These are phyloP conservation scores for Lipophrys pholis DNA, from an alignment of 2,113 vertebrate genomes.

Conservation along the genomic window DNA sequence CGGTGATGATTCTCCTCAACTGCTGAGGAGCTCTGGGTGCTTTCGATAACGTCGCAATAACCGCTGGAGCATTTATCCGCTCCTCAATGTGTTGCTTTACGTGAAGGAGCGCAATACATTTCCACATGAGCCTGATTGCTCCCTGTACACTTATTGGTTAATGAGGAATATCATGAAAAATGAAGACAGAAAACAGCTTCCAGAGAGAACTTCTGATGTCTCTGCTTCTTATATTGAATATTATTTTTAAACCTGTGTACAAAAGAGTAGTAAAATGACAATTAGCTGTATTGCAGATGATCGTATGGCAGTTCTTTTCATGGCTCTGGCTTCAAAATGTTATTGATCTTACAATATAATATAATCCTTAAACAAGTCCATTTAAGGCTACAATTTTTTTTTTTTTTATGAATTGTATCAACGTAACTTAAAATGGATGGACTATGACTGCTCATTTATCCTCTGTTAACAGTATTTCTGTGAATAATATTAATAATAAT, in stretches of 20 bases:
- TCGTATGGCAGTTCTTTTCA: background rate
- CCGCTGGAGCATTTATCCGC: slow-evolving; percentile 18
- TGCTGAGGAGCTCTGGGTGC: slow-evolving; percentile 38
- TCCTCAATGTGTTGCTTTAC: slow-evolving; percentile 21
- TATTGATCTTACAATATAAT: background rate
- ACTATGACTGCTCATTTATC: too few species aligned
- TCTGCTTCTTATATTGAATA: background rate
- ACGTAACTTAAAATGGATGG: too few species aligned
- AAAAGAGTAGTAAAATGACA: background rate
- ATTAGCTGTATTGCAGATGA: background rate
- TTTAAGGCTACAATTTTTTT: too few species aligned
- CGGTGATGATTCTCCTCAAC: slow-evolving; percentile 62
- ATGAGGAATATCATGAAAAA: slow-evolving; percentile 3
- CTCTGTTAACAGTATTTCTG: too few species aligned
- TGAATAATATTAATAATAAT: too few species aligned
- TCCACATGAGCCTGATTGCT: background rate
- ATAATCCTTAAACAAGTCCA: too few species aligned
- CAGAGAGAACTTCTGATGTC: background rate
- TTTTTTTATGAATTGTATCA: too few species aligned
- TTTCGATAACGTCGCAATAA: slow-evolving; percentile 45
- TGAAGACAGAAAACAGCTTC: background rate
- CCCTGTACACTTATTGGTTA: slow-evolving; percentile 1
- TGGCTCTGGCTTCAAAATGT: background rate
- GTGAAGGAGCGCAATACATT: slow-evolving; percentile 7
- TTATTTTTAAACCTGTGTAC: too few species aligned